Conservation (phyloP, 2,888 invertebrate genomes). For the Plusia festucae region DNA sequence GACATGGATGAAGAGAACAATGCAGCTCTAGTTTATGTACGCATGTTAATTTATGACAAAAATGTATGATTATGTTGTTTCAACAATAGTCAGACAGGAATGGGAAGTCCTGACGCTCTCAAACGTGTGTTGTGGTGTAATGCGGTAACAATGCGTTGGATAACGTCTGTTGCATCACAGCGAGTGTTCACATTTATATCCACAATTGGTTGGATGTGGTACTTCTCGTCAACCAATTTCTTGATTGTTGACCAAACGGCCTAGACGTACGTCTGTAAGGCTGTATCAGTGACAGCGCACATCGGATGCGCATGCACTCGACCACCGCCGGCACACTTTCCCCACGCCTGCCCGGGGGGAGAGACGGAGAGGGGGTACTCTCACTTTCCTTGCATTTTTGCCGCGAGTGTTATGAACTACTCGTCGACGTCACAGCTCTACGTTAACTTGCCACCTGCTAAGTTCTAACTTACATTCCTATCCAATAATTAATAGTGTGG, state of each 20-base stretch:
- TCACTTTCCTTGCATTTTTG: conserved; percentile 65
- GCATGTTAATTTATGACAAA: not conserved
- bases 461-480: not conserved
- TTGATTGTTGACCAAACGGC: not conserved
- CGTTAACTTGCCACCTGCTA: not conserved
- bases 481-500: not conserved
- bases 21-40: not conserved
- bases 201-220: too few species aligned
- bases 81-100: not conserved
- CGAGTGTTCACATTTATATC: too few species aligned
- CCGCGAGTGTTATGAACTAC: conserved; percentile 32
- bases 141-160: too few species aligned
- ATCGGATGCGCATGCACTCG: not conserved
- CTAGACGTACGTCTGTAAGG: not conserved
- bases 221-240: too few species aligned
- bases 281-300: not conserved
- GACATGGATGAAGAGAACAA: not conserved
- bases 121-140: not conserved
- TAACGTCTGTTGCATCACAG: too few species aligned
- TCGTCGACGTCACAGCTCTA: not conserved
- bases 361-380: conserved; percentile 19
- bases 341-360: conserved; percentile 18
- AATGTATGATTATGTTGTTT: not conserved
- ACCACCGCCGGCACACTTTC: conserved; percentile 54
- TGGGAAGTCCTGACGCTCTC: not conserved